Evolutionary conservation across 1,140 invertebrate species (phyloP), one percentile per base, ranked within the genome.

Genomic region (Drosophila pallidifrons): DNA sequence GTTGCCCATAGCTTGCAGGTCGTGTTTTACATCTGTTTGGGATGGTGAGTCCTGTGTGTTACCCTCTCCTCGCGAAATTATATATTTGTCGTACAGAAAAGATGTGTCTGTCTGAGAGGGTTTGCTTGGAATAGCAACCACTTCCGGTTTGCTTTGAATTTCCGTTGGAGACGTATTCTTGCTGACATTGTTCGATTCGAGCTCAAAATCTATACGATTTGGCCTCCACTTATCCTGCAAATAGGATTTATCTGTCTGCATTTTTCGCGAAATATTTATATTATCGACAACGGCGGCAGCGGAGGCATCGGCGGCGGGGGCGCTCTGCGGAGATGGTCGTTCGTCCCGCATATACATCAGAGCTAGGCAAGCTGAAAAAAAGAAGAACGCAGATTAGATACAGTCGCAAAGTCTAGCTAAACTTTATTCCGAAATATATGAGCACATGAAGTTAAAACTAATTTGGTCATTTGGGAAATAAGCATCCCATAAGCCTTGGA

Each of bases 341-440:
- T 88, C 83, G 43, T 88, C 52, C 28, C 79, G 52, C 73, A 83
- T 67, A 28, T 81, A 81, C 77, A 88, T 87, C 70, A 87, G 60
- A 89, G 82, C 82, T 79, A 80, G 82, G 80, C 45, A 71, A 61
- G 57, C 83, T 87, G 46, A 20, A 66, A 32, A 47, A 47, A 2
- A 55, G 10, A n/a, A 32, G 11, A 16, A 59, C 35, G 2, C 3
- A 76, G 60, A 55, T 45, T 16, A n/a, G 13, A 66, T 16, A 60
- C 16, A 13, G 2, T 32, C 35, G 5, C 32, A 55, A 55, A 55
- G 1, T 8, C 52, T 11, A 41, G 64, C 25, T 80, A 55, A 41
- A 64, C 30, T 83, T 79, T 74, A 68, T 75, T 85, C 68, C 59
- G 32, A 28, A 52, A 52, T 5, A 55, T 52, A 38, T 46, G 47